A percentile compares a stretch with the other conserved stretches of the same genome.
Evolutionary conservation across 2,888 invertebrate species (phyloP).

Genomic region (Leptopilina syphax): DNA sequence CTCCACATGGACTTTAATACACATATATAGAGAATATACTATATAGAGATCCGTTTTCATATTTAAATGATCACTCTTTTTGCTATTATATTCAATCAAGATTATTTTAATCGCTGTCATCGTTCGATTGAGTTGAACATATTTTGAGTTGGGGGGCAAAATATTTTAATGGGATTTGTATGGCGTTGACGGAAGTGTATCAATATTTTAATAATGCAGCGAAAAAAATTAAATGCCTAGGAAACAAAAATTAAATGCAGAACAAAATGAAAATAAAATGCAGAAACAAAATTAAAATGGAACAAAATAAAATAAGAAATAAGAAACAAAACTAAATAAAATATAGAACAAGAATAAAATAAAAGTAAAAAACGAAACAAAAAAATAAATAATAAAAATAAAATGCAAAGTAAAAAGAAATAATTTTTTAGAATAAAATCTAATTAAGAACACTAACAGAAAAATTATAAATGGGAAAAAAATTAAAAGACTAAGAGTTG

Average conservation of each 20-base stretch:
- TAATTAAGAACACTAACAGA: too few relatives aligned
- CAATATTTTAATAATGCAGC: too few relatives aligned
- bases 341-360: too few relatives aligned
- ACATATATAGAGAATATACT: too few relatives aligned
- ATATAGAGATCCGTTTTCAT: not conserved
- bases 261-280: not conserved
- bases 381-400: not conserved
- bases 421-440: too few relatives aligned
- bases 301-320: too few relatives aligned
- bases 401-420: too few relatives aligned
- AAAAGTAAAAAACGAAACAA: not conserved
- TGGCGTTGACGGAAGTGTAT: not conserved
- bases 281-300: not conserved
- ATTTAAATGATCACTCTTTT: constrained; percentile 6
- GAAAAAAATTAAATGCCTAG: too few relatives aligned
- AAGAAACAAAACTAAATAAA: too few relatives aligned
- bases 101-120: constrained; percentile 26
- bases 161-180: not conserved
- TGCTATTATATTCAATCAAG: constrained; percentile 26
- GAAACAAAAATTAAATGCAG: too few relatives aligned
- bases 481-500: too few relatives aligned
- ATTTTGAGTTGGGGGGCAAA: not conserved
- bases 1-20: constrained; percentile 40
- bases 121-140: not conserved
- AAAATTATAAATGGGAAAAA: too few relatives aligned